Conservation (phyloP, 2,113 vertebrate genomes). For the Phocoena sinus region DNA sequence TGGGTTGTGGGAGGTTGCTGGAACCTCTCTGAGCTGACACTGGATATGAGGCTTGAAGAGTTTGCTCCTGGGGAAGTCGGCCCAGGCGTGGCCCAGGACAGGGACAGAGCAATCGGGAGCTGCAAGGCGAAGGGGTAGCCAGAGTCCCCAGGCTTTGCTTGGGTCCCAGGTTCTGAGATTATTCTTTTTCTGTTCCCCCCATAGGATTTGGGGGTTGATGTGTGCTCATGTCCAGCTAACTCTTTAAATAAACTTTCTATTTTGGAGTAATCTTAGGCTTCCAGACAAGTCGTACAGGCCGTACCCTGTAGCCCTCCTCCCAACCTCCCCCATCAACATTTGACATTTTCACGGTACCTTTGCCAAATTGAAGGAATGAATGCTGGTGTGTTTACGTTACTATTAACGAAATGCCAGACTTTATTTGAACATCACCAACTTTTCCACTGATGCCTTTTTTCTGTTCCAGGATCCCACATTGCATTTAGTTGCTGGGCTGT, state of each 20-base stretch:
- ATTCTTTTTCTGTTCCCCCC: not conserved
- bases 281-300: not conserved
- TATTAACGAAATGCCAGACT: not conserved
- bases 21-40: not conserved
- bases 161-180: too few species aligned
- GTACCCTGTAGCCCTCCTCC: rapidly evolving
- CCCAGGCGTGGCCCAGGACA: not conserved
- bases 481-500: too few species aligned
- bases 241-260: not conserved
- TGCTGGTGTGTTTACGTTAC: rapidly evolving
- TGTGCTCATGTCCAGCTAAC: not conserved
- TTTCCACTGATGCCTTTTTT: not conserved
- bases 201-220: not conserved
- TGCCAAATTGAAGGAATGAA: not conserved
- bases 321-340: rapidly evolving
- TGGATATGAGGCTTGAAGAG: not conserved
- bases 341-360: not conserved
- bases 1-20: not conserved
- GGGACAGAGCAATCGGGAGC: not conserved
- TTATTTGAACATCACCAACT: not conserved
- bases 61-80: not conserved
- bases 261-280: not conserved
- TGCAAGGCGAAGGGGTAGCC: rapidly evolving
- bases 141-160: not conserved
- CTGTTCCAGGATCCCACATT: too few species aligned